A percentile compares a stretch with the other conserved stretches of the same genome.
Evolutionary conservation across 2,888 invertebrate genomes (phyloP).

Genomic region (Cephonodes hylas): DNA sequence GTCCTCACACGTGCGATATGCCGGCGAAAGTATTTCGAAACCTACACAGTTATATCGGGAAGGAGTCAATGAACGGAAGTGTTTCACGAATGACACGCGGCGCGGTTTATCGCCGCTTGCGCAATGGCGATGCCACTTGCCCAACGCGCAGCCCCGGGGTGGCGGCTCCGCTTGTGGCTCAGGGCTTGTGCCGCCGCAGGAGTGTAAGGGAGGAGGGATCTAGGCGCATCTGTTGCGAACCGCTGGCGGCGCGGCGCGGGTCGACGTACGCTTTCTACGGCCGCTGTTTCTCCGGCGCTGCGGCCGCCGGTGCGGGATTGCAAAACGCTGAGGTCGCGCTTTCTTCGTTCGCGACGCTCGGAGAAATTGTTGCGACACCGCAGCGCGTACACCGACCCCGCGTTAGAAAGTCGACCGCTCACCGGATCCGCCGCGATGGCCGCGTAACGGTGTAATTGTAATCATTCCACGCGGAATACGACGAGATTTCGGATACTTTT

Average conservation of each 20-base stretch:
- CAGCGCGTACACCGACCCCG: slow-evolving; percentile 77
- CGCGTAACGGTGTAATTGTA: slow-evolving; percentile 79
- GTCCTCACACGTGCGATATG: slow-evolving; percentile 52
- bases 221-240: slow-evolving; percentile 57
- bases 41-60: slow-evolving; percentile 72
- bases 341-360: slow-evolving; percentile 77
- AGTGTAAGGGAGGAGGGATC: slow-evolving; percentile 54
- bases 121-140: slow-evolving; percentile 66
- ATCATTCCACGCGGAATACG: slow-evolving; percentile 71
- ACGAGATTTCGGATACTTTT: slow-evolving; percentile 72
- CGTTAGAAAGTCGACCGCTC: slow-evolving; percentile 80
- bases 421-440: slow-evolving; percentile 74
- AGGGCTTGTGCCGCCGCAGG: slow-evolving; percentile 46
- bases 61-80: slow-evolving; percentile 81
- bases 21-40: slow-evolving; percentile 69
- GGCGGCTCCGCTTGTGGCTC: too few relatives aligned
- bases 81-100: slow-evolving; percentile 76
- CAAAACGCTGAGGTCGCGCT: slow-evolving; percentile 80
- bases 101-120: slow-evolving; percentile 71
- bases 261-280: slow-evolving; percentile 71
- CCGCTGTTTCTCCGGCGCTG: slow-evolving; percentile 52
- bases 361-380: slow-evolving; percentile 81
- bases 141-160: slow-evolving; percentile 53
- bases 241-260: slow-evolving; percentile 41
- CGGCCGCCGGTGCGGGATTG: slow-evolving; percentile 58